Conservation (phyloP, 2,113 vertebrate genomes). For the Megatriorchis doriae region DNA sequence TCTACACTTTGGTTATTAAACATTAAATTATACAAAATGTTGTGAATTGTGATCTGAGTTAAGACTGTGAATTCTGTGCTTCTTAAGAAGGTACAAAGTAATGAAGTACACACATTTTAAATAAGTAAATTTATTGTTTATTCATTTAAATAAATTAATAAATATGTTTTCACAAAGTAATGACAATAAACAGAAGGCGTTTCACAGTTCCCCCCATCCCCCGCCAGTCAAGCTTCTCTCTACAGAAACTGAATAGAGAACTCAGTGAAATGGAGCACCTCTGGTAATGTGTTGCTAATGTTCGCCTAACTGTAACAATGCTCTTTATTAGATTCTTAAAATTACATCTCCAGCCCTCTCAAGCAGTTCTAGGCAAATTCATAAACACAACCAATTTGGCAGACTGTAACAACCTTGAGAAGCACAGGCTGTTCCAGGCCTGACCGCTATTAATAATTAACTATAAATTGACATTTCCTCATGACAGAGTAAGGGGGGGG, state of each 20-base stretch:
- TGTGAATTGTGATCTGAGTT: neutral
- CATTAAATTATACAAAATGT: neutral
- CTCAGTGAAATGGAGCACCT: neutral
- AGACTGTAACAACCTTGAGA: neutral
- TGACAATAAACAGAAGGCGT: neutral
- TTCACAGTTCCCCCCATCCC: neutral
- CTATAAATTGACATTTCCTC: neutral
- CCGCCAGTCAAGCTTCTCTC: neutral
- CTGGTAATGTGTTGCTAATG: neutral
- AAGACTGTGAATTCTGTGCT: neutral
- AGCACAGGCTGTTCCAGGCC: constrained; percentile 30
- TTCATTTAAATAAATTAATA: neutral
- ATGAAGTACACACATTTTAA: neutral
- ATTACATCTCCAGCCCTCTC: neutral
- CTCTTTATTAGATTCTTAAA: neutral
- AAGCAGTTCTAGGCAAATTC: neutral
- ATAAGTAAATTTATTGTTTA: neutral
- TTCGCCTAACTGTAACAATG: neutral
- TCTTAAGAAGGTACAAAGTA: neutral
- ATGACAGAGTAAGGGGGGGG: neutral
- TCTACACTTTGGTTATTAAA: neutral
- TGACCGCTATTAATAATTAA: constrained; percentile 53
- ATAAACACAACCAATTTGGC: neutral
- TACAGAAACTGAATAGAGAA: neutral
- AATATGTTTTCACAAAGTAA: neutral